Conservation (phyloP, 2,113 vertebrate genomes). For the Loxodonta africana region DNA sequence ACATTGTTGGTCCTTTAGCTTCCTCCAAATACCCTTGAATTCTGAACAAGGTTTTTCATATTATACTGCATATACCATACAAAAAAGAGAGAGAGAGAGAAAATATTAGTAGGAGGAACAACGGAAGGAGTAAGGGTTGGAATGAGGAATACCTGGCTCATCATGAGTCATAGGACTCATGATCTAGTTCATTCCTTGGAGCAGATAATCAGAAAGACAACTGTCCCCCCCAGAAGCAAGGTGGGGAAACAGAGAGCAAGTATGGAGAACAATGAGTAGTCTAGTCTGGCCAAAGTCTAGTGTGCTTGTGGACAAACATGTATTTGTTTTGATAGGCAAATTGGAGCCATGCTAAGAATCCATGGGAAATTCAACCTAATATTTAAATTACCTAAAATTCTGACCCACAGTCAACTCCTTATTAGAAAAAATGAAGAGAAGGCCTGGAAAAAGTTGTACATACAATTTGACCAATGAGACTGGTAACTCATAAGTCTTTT, state of each 20-base stretch:
- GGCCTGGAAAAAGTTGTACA: background rate
- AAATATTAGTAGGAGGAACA: background rate
- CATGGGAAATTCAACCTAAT: background rate
- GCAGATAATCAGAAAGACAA: too few relatives aligned
- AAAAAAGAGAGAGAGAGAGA: background rate
- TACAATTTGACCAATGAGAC: background rate
- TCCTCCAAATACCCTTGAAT: background rate
- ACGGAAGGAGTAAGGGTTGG: background rate
- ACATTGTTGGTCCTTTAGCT: background rate
- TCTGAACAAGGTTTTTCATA: background rate
- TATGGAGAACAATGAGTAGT: background rate
- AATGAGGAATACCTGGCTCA: background rate
- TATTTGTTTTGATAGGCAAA: background rate
- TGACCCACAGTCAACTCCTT: background rate
- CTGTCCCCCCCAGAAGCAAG: background rate
- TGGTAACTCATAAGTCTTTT: background rate
- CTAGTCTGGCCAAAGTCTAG: background rate
- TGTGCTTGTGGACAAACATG: background rate
- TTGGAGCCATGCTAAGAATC: background rate
- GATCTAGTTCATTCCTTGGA: too few relatives aligned
- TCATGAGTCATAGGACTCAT: background rate
- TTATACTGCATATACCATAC: background rate
- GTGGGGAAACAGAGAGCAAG: background rate
- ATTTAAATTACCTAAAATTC: background rate
- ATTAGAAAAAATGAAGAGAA: background rate